phyloP scores from a whole-genome alignment of 2,888 invertebrate genomes.

The Ashinkailepas kermadecensis region DNA sequence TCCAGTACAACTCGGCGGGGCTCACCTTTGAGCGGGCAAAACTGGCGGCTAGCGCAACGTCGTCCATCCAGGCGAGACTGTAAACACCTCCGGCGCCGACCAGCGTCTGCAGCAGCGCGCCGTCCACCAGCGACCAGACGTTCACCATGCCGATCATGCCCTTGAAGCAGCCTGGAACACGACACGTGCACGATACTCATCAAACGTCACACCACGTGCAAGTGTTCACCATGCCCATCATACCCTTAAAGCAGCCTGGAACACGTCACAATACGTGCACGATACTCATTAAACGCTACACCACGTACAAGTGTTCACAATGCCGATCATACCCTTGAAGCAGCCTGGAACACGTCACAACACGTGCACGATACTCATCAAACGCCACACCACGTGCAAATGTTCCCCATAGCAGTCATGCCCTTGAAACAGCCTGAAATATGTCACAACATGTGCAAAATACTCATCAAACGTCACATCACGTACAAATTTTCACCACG shows the following conservation, averaged over 20 bases:
- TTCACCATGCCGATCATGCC: constrained; percentile 48
- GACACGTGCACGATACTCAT: no score
- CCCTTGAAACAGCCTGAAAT: constrained; percentile 30
- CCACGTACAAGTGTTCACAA: no score
- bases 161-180: constrained; percentile 29
- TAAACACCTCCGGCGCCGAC: constrained; percentile 49
- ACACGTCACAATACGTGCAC: no score
- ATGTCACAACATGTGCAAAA: no score
- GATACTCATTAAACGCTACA: no score
- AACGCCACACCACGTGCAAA: no score
- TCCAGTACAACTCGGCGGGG: not conserved
- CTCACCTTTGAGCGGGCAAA: constrained; percentile 50
- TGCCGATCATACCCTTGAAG: constrained; percentile 40
- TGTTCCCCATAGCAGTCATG: constrained; percentile 49
- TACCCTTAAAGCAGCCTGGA: constrained; percentile 31
- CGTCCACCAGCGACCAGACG: constrained; percentile 55
- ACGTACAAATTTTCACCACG: no score
- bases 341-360: constrained; percentile 29
- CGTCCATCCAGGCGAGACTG: constrained; percentile 49
- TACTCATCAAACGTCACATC: no score
- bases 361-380: no score
- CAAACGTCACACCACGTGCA: no score
- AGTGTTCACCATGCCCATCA: constrained; percentile 50
- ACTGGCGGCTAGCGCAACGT: constrained; percentile 48
- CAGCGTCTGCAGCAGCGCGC: constrained; percentile 50